Percentiles rank a stretch among this genome's conserved stretches.
Evolutionary conservation across 2,797 vertebrate genomes (phyloP).

Genomic region (Discoglossus pictus): DNA sequence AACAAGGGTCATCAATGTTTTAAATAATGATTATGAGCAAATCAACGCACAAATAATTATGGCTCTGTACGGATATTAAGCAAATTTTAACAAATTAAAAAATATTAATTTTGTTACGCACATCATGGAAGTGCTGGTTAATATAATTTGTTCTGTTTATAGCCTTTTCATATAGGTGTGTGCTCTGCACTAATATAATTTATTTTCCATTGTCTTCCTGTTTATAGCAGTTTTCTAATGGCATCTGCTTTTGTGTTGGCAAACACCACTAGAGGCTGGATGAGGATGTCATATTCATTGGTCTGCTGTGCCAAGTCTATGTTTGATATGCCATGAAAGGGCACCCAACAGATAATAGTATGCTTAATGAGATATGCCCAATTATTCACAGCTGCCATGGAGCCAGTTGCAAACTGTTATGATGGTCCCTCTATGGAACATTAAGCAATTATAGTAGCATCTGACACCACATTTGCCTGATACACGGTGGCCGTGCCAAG

Average conservation of each 20-base stretch:
- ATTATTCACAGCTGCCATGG: slow-evolving; percentile 47
- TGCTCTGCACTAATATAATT: slow-evolving; percentile 9
- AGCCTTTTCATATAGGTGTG: not conserved
- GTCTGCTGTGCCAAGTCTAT: slow-evolving; percentile 27
- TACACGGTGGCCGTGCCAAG: slow-evolving; percentile 27
- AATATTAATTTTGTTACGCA: no score
- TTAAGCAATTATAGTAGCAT: slow-evolving; percentile 50
- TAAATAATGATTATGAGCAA: slow-evolving; percentile 15
- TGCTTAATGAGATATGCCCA: slow-evolving; percentile 48
- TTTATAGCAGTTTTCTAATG: slow-evolving; percentile 15
- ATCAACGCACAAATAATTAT: not conserved
- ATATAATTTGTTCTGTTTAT: not conserved
- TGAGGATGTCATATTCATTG: slow-evolving; percentile 25
- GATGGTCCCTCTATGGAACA: slow-evolving; percentile 41
- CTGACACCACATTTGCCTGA: slow-evolving; percentile 43
- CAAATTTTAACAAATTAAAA: no score
- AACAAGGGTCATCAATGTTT: slow-evolving; percentile 16
- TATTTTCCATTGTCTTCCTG: slow-evolving; percentile 1
- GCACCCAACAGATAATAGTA: slow-evolving; percentile 42
- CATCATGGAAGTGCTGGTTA: slow-evolving; percentile 2
- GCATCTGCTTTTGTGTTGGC: slow-evolving; percentile 40
- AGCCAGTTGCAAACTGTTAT: slow-evolving; percentile 47
- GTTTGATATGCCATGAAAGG: slow-evolving; percentile 43
- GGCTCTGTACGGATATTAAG: no score
- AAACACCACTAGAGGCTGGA: slow-evolving; percentile 19